A percentile compares a stretch with the other conserved stretches of the same genome.
These are phyloP conservation scores for Dermatophagoides farinae DNA, from an alignment of 1,140 invertebrate species.

Conservation along the genomic window DNA sequence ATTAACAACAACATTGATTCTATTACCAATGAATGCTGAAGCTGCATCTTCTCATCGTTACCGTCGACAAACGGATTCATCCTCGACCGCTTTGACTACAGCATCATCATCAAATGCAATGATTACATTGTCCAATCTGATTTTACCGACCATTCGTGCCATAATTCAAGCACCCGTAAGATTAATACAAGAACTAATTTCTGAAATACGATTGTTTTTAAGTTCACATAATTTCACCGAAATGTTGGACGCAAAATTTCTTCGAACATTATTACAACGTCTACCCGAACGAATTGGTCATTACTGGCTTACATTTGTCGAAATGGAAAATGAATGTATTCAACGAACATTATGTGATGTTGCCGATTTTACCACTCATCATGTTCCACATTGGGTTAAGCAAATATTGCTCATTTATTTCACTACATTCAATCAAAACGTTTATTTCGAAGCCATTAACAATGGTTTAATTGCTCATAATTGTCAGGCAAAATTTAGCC, in stretches of 20 bases:
- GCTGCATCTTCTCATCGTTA: too few relatives aligned
- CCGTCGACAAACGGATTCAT: too few relatives aligned
- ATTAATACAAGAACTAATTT: neutral
- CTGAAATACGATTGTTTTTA: neutral
- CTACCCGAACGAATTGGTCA: neutral
- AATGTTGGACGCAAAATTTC: neutral
- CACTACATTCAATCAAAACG: neutral
- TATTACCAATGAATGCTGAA: too few relatives aligned
- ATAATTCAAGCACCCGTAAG: neutral
- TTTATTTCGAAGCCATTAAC: neutral
- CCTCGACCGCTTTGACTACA: neutral
- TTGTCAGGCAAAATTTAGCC: neutral
- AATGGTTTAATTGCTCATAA: neutral
- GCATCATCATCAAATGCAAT: neutral
- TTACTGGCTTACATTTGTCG: neutral
- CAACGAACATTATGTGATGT: neutral
- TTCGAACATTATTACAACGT: neutral
- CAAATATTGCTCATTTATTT: neutral
- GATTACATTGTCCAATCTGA: neutral
- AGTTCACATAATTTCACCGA: neutral
- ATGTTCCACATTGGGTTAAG: neutral
- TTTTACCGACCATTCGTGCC: neutral
- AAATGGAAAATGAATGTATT: neutral
- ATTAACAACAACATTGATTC: too few relatives aligned
- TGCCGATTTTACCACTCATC: neutral